A percentile compares a stretch with the other conserved stretches of the same genome.
phyloP scores from a whole-genome alignment of 2,888 invertebrate genomes.

The Drosophila yooni region DNA sequence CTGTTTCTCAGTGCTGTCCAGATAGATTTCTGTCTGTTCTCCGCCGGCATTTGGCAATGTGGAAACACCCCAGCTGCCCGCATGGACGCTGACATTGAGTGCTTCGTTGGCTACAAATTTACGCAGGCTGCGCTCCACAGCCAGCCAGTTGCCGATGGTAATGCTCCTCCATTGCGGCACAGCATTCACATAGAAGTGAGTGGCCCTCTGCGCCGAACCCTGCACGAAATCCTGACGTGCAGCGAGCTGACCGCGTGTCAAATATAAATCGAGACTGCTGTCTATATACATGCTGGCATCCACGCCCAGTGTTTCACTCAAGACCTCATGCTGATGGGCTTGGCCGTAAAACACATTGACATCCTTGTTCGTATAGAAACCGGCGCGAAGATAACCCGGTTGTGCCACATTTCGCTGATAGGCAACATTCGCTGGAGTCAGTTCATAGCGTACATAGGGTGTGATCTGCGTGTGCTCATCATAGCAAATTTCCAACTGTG shows the following conservation, averaged over 20 bases:
- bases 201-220: conserved; percentile 85
- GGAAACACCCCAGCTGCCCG: conserved; percentile 86
- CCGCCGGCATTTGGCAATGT: conserved; percentile 85
- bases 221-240: conserved; percentile 86
- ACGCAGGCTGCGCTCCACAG: conserved; percentile 85
- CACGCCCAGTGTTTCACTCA: conserved; percentile 80
- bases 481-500: conserved; percentile 84
- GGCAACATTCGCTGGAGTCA: conserved; percentile 84
- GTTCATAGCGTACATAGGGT: conserved; percentile 82
- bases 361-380: conserved; percentile 81
- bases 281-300: conserved; percentile 70
- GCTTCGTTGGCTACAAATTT: conserved; percentile 82
- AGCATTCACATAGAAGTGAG: conserved; percentile 86
- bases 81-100: conserved; percentile 85
- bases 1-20: conserved; percentile 72
- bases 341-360: conserved; percentile 82
- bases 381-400: conserved; percentile 80
- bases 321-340: conserved; percentile 78
- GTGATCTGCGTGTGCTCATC: conserved; percentile 82
- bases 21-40: conserved; percentile 78
- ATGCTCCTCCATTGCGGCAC: conserved; percentile 87
- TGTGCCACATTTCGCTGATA: conserved; percentile 84
- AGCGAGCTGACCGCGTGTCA: conserved; percentile 86
- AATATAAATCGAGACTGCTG: conserved; percentile 50
- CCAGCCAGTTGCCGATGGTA: conserved; percentile 87